Percentiles rank a stretch among this genome's conserved stretches.
Evolutionary conservation across 1,140 invertebrate genomes (phyloP).

Genomic region (Fopius arisanus): DNA sequence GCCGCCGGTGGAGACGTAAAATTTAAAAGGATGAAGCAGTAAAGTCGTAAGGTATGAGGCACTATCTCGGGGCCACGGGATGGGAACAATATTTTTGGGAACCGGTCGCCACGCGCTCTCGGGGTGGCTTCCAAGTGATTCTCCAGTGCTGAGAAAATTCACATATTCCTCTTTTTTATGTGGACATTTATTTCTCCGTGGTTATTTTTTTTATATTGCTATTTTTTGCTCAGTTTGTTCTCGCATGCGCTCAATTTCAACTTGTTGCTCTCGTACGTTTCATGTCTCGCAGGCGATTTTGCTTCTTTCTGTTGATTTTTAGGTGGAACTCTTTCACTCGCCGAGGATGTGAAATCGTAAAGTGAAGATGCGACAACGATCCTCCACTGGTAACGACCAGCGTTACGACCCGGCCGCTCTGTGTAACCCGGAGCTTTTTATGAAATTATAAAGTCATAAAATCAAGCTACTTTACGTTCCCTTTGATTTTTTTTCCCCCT

Average conservation of each 20-base stretch:
- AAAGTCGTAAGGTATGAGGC: conserved; percentile 16
- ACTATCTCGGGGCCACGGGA: neutral
- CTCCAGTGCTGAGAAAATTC: neutral
- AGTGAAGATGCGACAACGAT: conserved; percentile 36
- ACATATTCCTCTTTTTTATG: conserved; percentile 12
- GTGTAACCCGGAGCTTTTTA: conserved; percentile 42
- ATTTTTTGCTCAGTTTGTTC: neutral
- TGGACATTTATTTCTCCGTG: neutral
- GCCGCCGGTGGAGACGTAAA: conserved; percentile 14
- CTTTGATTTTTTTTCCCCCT: neutral
- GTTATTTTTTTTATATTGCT: neutral
- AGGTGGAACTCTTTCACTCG: neutral
- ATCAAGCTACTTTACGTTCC: conserved; percentile 39
- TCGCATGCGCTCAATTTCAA: no score
- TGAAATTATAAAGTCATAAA: conserved; percentile 48
- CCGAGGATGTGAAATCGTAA: conserved; percentile 30
- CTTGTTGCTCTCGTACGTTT: neutral
- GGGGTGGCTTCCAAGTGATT: conserved; percentile 7
- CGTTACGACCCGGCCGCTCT: conserved; percentile 19
- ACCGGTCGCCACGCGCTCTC: conserved; percentile 20
- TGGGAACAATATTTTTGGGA: conserved; percentile 17
- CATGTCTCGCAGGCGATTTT: neutral
- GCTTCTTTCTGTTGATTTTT: neutral
- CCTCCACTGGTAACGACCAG: conserved; percentile 29
- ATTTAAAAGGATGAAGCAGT: neutral